A percentile compares a stretch with the other conserved stretches of the same genome.
phyloP scores from a whole-genome alignment of 2,888 invertebrate species.

The Xylocampa areola region DNA sequence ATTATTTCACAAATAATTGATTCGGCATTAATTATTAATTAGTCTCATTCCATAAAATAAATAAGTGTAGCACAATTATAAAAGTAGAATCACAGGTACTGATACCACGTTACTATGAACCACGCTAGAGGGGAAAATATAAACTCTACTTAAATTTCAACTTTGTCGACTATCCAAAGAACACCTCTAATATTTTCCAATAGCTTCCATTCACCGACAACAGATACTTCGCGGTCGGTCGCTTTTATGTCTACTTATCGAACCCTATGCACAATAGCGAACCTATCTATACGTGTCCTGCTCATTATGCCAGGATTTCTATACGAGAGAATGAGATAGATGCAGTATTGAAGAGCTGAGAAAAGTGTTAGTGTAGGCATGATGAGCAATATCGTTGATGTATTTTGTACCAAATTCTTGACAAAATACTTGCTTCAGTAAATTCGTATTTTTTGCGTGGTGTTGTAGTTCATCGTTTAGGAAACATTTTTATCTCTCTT shows the following conservation, averaged over 20 bases:
- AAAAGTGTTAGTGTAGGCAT: slow-evolving; percentile 26
- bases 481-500: background rate
- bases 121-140: too few species aligned
- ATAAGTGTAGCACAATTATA: too few species aligned
- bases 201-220: slow-evolving; percentile 40
- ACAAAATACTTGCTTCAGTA: slow-evolving; percentile 32
- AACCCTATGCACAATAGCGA: slow-evolving; percentile 37
- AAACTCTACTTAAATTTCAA: slow-evolving; percentile 6
- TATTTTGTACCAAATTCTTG: slow-evolving; percentile 31
- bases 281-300: slow-evolving; percentile 43
- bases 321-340: slow-evolving; percentile 41
- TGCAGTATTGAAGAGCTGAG: slow-evolving; percentile 21
- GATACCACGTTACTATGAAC: too few species aligned
- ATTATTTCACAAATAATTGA: too few species aligned
- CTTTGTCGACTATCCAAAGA: slow-evolving; percentile 20
- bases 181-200: slow-evolving; percentile 39
- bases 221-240: slow-evolving; percentile 32
- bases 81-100: too few species aligned
- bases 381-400: slow-evolving; percentile 34
- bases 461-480: background rate
- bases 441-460: slow-evolving; percentile 12
- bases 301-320: slow-evolving; percentile 44
- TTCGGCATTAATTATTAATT: too few species aligned
- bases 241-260: slow-evolving; percentile 50
- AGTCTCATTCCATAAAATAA: too few species aligned